Conservation (phyloP, 2,113 vertebrate species). For the Pedionomus torquatus region DNA sequence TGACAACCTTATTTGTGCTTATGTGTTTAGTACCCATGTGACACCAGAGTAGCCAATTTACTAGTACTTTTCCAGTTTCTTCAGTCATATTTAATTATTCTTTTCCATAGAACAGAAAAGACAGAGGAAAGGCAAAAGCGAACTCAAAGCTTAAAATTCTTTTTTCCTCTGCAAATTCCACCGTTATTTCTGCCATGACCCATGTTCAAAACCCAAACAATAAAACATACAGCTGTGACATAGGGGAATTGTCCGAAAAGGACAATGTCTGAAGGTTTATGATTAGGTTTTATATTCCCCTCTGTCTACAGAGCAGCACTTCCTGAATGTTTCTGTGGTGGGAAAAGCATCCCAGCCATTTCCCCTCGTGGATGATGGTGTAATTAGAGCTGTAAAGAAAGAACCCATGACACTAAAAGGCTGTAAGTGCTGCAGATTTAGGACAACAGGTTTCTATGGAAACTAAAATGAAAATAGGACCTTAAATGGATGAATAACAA, state of each 20-base stretch:
- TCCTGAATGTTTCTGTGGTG: conserved; percentile 69
- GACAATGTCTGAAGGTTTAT: conserved; percentile 57
- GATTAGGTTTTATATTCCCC: conserved; percentile 62
- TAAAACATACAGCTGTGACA: conserved; percentile 53
- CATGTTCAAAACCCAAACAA: conserved; percentile 38
- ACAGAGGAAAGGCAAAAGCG: not conserved
- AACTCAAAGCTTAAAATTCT: not conserved
- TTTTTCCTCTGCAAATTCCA: not conserved
- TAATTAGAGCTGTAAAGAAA: conserved; percentile 73
- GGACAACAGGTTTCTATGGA: conserved; percentile 73
- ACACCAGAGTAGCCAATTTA: conserved; percentile 3
- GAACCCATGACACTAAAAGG: conserved; percentile 70
- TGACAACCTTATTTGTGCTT: conserved; percentile 3
- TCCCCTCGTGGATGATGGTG: conserved; percentile 66
- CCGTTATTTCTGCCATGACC: conserved; percentile 27
- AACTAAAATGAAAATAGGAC: conserved; percentile 65
- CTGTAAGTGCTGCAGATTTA: conserved; percentile 65
- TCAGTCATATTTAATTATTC: not conserved
- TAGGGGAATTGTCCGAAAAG: conserved; percentile 47
- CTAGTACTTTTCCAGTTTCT: conserved; percentile 43
- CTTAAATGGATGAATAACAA: conserved; percentile 54
- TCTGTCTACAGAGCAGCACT: conserved; percentile 57
- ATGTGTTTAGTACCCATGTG: conserved; percentile 17
- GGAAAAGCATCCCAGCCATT: conserved; percentile 71
- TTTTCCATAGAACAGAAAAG: conserved; percentile 1